Base-by-base conservation (phyloP, 2,888 invertebrate species). In the Dryomyza anilis region DNA sequence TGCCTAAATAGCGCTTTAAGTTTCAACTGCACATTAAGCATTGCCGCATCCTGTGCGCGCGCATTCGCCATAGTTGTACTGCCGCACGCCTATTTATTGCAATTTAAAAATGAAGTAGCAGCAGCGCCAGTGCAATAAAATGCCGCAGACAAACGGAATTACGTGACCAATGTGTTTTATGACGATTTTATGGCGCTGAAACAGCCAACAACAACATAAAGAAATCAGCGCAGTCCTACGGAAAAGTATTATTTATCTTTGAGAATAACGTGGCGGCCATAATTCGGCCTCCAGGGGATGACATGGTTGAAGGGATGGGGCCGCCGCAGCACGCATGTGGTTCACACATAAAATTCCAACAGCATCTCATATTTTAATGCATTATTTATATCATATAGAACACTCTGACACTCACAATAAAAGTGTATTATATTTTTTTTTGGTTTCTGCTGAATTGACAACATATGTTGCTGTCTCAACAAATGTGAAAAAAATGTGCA, bases 121-220 rank as follows among this genome's bases (percentile, higher is more conserved):
- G 50, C 25, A 12, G 39, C 23, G 48, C 66, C 67, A 66, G 65
- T 77, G 78, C 80, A 80, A 81, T 82, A 82, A 82, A 82, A 81
- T 81, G 80, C 80, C 80, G 78, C 79, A 79, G 79, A 80, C 80
- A 80, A 80, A 80, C 76, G 77, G 76, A 80, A 80, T 79, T 81
- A 83, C 82, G 82, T 83, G 82, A 82, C 82, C 80, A 81, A 81
- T 81, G 81, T 79, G 77, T 81, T 81, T 81, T 82, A 82, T 82
- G 81, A 78, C 80, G 77, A 80, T 81, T 83, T 79, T 80, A 79
- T 80, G 77, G 76, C 77, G 73, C 72, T 71, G 74, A 71, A 77
- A 72, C 75, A 76, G 72, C 71, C n/a, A 58, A 72, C 76, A 77
- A 73, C 69, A 30, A 56, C 56, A 43, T 39, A 36, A 2, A 19